A percentile compares a stretch with the other conserved stretches of the same genome.
phyloP scores from a whole-genome alignment of 2,113 vertebrate species.

The Pleuronectes platessa region DNA sequence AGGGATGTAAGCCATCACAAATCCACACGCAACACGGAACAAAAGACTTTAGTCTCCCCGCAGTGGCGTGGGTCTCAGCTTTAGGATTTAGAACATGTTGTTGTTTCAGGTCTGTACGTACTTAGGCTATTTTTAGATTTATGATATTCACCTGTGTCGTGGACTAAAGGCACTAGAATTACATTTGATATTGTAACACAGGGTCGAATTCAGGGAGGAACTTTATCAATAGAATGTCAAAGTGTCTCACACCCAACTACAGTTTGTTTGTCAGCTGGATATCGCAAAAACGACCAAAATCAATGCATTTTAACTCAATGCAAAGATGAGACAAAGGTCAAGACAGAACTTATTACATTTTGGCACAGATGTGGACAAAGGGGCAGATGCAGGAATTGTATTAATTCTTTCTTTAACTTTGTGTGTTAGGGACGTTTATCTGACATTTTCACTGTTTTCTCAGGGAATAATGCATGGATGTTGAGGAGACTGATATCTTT shows the following conservation, averaged over 20 bases:
- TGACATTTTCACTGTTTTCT: too few species aligned
- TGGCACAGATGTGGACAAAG: too few species aligned
- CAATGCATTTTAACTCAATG: too few species aligned
- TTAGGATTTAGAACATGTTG: conserved; percentile 57
- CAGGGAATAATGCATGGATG: too few species aligned
- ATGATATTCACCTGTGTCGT: conserved; percentile 44
- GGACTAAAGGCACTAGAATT: neutral
- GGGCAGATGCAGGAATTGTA: too few species aligned
- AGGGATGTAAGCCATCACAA: conserved; percentile 42
- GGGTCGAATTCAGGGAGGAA: neutral
- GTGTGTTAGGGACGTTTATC: too few species aligned
- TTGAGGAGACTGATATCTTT: too few species aligned
- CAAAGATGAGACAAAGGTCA: too few species aligned
- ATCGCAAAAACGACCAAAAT: too few species aligned
- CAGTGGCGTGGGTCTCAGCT: conserved; percentile 64
- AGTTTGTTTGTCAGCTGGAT: too few species aligned
- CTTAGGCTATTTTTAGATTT: conserved; percentile 52
- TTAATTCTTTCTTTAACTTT: too few species aligned
- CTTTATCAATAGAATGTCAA: neutral
- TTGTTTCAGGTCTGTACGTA: conserved; percentile 38
- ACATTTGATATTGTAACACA: conserved; percentile 4
- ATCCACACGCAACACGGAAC: conserved; percentile 46
- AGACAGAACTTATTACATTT: too few species aligned
- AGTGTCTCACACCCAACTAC: neutral
- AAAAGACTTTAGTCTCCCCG: conserved; percentile 40